phyloP scores from a whole-genome alignment of 2,113 vertebrate genomes.

The Burhinus bistriatus region DNA sequence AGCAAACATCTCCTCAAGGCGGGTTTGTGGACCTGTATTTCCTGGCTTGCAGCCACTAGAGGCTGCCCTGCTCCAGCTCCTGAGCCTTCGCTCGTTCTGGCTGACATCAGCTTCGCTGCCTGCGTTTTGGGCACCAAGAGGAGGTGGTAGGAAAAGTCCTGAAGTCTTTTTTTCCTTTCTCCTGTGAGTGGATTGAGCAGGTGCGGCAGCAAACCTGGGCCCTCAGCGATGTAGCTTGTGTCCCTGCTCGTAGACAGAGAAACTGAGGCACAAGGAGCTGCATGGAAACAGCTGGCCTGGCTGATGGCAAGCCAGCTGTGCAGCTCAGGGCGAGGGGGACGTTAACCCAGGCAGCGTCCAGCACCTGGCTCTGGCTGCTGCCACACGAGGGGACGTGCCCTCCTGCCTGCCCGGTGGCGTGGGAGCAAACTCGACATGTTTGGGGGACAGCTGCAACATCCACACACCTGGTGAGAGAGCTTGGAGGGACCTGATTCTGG shows the following conservation, averaged over 20 bases:
- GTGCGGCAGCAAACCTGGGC: background rate
- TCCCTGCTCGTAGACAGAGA: background rate
- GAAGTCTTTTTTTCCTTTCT: background rate
- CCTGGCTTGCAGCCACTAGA: constrained; percentile 48
- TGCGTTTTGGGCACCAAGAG: too few relatives aligned
- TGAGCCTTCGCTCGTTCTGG: background rate
- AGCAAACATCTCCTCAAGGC: background rate
- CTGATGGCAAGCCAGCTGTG: background rate
- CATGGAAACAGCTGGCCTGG: background rate
- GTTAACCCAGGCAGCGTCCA: background rate
- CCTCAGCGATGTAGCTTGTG: background rate
- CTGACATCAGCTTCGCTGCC: background rate
- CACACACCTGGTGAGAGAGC: background rate
- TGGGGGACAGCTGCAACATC: background rate
- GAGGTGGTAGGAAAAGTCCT: background rate
- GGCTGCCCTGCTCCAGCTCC: constrained; percentile 52
- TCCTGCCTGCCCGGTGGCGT: background rate
- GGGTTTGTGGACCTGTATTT: background rate
- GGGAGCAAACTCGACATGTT: background rate
- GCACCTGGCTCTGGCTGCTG: background rate
- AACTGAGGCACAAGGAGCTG: background rate
- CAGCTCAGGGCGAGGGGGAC: rapidly evolving
- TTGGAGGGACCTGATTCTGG: background rate
- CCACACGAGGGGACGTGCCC: rapidly evolving
- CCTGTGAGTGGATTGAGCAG: background rate